Conservation (phyloP, 2,113 vertebrate species). For the Scomber colias region DNA sequence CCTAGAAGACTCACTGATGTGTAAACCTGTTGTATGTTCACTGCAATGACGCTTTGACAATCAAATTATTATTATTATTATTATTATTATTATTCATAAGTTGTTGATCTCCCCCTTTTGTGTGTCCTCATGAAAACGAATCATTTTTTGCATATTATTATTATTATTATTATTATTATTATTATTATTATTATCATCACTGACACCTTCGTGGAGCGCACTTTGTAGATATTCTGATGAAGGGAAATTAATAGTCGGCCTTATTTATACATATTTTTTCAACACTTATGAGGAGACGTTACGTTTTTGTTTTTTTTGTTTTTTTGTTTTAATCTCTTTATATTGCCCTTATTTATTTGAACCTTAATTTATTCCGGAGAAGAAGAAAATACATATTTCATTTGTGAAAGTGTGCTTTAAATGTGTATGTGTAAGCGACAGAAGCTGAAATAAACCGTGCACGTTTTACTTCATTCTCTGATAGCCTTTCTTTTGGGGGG, state of each 20-base stretch:
- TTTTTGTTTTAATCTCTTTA: slow-evolving; percentile 14
- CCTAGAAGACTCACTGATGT: slow-evolving; percentile 72
- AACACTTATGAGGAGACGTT: slow-evolving; percentile 56
- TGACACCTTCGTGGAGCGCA: slow-evolving; percentile 82
- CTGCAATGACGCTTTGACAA: slow-evolving; percentile 92
- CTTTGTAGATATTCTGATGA: slow-evolving; percentile 88
- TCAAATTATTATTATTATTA: slow-evolving; percentile 79
- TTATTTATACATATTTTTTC: slow-evolving; percentile 78
- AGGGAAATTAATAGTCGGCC: slow-evolving; percentile 66
- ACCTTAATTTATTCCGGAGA: slow-evolving; percentile 84
- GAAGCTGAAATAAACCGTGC: slow-evolving; percentile 94
- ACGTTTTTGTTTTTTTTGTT: neutral
- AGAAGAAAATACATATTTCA: slow-evolving; percentile 72
- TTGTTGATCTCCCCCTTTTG: slow-evolving; percentile 64
- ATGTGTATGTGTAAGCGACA: slow-evolving; percentile 93
- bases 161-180: slow-evolving; percentile 65
- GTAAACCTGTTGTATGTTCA: slow-evolving; percentile 82
- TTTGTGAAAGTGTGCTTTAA: slow-evolving; percentile 88
- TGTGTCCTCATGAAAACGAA: slow-evolving; percentile 59
- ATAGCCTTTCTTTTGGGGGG: slow-evolving; percentile 49
- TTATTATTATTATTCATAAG: slow-evolving; percentile 42
- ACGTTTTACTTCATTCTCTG: slow-evolving; percentile 90
- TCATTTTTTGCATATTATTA: slow-evolving; percentile 44
- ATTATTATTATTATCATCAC: slow-evolving; percentile 55
- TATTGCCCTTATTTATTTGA: slow-evolving; percentile 79